phyloP scores from a whole-genome alignment of 2,797 vertebrate genomes.

The Paguma larvata region DNA sequence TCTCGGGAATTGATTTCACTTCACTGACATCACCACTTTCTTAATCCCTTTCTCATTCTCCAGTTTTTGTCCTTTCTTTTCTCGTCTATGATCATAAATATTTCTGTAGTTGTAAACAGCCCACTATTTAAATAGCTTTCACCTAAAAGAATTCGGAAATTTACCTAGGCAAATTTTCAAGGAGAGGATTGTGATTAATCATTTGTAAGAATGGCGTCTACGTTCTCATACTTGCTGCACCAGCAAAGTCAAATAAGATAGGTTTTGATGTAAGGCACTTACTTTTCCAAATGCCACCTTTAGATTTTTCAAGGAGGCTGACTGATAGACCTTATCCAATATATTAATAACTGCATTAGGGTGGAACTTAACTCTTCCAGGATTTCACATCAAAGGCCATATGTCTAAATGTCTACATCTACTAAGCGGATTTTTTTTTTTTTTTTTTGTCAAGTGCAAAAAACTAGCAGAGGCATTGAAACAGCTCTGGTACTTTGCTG shows the following conservation, averaged over 20 bases:
- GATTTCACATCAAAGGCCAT: background rate
- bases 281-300: background rate
- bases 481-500: background rate
- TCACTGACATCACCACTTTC: conserved; percentile 1
- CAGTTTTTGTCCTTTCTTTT: background rate
- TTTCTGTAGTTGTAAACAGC: conserved; percentile 15
- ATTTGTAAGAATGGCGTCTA: conserved; percentile 6
- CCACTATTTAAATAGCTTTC: conserved; percentile 51
- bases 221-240: background rate
- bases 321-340: background rate
- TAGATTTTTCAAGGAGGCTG: background rate
- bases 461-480: background rate
- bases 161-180: conserved; percentile 28
- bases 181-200: background rate
- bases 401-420: background rate
- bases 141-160: conserved; percentile 56
- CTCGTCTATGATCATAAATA: conserved; percentile 35
- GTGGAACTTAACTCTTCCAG: background rate
- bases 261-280: background rate
- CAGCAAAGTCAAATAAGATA: background rate
- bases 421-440: background rate
- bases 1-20: conserved; percentile 40
- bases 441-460: background rate
- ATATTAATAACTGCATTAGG: background rate
- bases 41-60: conserved; percentile 37